Base-by-base conservation (phyloP, 2,888 invertebrate genomes). In the Eupithecia insigniata region DNA sequence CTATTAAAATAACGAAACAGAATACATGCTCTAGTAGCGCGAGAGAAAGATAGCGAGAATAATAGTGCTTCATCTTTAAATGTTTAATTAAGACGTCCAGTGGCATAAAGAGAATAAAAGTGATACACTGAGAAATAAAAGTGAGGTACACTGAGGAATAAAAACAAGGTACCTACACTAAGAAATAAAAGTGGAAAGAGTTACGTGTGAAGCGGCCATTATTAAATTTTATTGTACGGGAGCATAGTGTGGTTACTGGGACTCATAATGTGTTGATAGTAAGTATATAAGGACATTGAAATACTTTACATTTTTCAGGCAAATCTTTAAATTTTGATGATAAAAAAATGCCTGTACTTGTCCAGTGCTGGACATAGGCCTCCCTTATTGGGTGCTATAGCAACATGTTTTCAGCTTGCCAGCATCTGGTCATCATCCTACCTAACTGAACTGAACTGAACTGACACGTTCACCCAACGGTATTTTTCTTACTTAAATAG, bases 1-100 rank as follows among this genome's bases (percentile, higher is more conserved):
- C 78, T 81, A 81, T 82, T 82, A 81, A 82, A 83, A 80, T 82
- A 83, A 82, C 78, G 83, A 83, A 80, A 84, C 80, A 79, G 81
- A 82, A 80, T 77, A 82, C 81, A 77, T 75, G 72, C 67, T 66
- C 64, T 32, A 68, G 69, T 72, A 71, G 75, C 36, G 81, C 68
- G 62, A 79, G 77, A 83, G 78, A 78, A 80, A 81, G 83, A 82
- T 78, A 76, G 74, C 71, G 69, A 71, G 77, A 79, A 79, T 76
- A 72, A 70, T 69, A 71, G 77, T 74, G 74, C 75, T 78, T 76
- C 78, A 74, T 76, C 73, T 76, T 74, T 73, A 79, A 79, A 78
- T 81, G 81, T 79, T 81, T 80, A 81, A 78, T 82, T 82, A 83
- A 78, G 78, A 73, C 72, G 72, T 79, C 76, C 80, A 78, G 81